A percentile compares a stretch with the other conserved stretches of the same genome.
These are phyloP conservation scores for Malurus alboscapulatus DNA, from an alignment of 2,113 vertebrate species.

Conservation along the genomic window DNA sequence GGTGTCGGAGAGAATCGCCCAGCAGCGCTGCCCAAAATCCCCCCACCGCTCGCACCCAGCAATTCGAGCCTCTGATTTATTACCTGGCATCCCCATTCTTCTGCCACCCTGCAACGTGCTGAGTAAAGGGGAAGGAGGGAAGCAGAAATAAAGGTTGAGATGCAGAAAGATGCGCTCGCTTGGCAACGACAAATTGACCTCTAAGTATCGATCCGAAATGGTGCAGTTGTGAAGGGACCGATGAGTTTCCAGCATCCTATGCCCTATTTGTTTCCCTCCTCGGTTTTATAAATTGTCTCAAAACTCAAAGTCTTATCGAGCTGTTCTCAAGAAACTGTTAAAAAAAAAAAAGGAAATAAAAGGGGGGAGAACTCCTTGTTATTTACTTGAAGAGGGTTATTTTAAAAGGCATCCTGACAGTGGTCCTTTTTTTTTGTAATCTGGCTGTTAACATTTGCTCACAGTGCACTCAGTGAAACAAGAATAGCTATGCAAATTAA, in stretches of 20 bases:
- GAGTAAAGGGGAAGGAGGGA: not conserved
- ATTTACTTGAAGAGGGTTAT: not conserved
- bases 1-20: not conserved
- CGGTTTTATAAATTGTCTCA: not conserved
- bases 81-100: not conserved
- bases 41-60: too few species aligned
- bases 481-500: constrained; percentile 67
- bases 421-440: constrained; percentile 9
- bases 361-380: rapidly evolving
- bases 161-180: not conserved
- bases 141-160: not conserved
- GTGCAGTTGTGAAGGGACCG: constrained; percentile 23
- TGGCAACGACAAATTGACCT: constrained; percentile 55
- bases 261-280: not conserved
- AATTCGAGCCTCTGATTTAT: not conserved
- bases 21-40: too few species aligned
- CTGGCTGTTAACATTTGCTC: constrained; percentile 59
- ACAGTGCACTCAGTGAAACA: constrained; percentile 33
- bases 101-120: not conserved
- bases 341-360: not conserved
- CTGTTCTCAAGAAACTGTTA: not conserved
- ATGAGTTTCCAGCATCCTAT: constrained; percentile 6
- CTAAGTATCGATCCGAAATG: constrained; percentile 26
- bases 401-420: not conserved
- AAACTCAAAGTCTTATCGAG: not conserved